phyloP scores from a whole-genome alignment of 2,113 vertebrate genomes.

The Anolis sagrei region DNA sequence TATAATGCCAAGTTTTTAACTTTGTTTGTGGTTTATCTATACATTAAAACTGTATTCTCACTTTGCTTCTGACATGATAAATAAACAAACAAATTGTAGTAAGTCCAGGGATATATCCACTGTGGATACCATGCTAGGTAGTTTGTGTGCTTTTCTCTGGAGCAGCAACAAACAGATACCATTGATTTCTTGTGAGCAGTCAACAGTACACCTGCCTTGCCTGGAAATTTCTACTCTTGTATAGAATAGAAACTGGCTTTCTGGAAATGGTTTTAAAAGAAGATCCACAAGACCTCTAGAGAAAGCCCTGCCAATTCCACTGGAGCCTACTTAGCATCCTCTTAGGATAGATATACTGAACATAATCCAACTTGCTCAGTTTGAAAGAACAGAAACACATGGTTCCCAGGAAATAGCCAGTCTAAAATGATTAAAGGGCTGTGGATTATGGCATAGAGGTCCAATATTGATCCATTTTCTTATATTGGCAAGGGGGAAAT shows the following conservation, averaged over 20 bases:
- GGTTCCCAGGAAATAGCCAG: neutral
- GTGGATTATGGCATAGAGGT: neutral
- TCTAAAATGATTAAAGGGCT: neutral
- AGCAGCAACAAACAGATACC: too few species aligned
- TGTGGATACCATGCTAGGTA: too few species aligned
- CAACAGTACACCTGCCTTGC: neutral
- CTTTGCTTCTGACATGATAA: too few species aligned
- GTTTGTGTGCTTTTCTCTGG: too few species aligned
- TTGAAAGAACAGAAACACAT: neutral
- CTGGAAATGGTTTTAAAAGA: neutral
- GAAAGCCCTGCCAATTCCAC: neutral
- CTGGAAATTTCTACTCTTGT: neutral
- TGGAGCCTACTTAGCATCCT: neutral
- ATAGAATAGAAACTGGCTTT: neutral
- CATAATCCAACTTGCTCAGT: neutral
- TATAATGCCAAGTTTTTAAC: too few species aligned
- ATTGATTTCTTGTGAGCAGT: too few species aligned
- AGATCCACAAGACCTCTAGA: neutral
- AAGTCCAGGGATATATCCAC: too few species aligned
- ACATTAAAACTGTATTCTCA: too few species aligned
- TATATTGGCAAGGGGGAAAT: neutral
- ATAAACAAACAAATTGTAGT: too few species aligned
- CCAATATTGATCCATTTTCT: neutral
- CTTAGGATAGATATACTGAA: neutral
- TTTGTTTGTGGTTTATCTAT: too few species aligned